Conservation (phyloP, 2,797 vertebrate species). For the Varecia variegata region DNA sequence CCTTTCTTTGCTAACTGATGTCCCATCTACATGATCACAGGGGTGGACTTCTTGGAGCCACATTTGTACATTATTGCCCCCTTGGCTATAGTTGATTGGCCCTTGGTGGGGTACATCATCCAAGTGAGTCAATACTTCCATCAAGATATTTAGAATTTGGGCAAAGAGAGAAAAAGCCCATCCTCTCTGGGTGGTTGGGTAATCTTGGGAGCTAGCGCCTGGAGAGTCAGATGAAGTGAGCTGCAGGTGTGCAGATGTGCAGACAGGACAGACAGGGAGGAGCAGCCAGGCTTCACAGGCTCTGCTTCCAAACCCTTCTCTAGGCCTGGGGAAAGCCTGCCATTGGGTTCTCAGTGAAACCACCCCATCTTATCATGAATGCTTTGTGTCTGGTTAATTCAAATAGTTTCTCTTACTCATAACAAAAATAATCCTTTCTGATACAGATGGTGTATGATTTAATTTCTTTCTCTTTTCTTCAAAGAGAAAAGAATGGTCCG, state of each 20-base stretch:
- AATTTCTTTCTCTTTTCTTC: not conserved
- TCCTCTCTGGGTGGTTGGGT: not conserved
- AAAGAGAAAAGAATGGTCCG: not conserved
- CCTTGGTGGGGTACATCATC: not conserved
- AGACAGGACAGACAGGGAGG: not conserved
- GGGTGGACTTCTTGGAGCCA: not conserved
- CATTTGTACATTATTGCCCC: not conserved
- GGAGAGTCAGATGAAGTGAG: not conserved
- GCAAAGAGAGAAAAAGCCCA: not conserved
- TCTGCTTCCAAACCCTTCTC: not conserved
- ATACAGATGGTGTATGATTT: not conserved
- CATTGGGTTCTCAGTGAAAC: not conserved
- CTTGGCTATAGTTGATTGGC: not conserved
- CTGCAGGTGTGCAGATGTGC: not conserved
- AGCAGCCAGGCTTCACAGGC: not conserved
- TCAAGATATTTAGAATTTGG: not conserved
- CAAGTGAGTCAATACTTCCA: not conserved
- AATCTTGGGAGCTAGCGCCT: not conserved
- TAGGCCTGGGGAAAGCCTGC: not conserved
- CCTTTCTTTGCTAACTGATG: not conserved
- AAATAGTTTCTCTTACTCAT: not conserved
- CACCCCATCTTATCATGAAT: not conserved
- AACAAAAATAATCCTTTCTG: not conserved
- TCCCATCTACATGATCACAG: not conserved
- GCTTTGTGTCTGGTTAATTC: conserved; percentile 8